Evolutionary conservation across 1,140 invertebrate genomes (phyloP).

Genomic region (Monomorium pharaonis): DNA sequence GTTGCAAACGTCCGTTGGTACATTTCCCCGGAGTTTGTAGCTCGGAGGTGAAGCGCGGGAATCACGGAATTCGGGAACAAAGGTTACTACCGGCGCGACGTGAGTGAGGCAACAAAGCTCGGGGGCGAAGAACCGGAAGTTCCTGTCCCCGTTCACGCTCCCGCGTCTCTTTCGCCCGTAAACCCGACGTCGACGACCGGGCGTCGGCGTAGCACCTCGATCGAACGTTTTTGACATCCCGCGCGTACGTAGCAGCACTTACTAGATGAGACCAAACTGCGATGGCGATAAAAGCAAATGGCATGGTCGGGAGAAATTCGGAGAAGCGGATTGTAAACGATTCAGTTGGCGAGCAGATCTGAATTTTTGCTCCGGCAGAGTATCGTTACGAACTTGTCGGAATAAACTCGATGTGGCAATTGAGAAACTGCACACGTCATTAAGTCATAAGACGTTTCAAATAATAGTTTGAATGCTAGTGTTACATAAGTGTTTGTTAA

Average conservation of each 20-base stretch:
- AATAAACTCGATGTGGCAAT: background rate
- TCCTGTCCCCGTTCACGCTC: background rate
- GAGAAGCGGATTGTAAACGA: slow-evolving; percentile 41
- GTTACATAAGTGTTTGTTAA: background rate
- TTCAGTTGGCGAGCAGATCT: slow-evolving; percentile 1
- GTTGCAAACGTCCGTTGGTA: slow-evolving; percentile 30
- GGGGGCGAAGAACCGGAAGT: slow-evolving; percentile 55
- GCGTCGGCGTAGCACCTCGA: slow-evolving; percentile 51
- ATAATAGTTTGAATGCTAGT: background rate
- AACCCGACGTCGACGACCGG: slow-evolving; percentile 40
- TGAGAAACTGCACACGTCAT: background rate
- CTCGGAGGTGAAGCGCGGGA: slow-evolving; percentile 36
- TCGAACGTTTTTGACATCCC: slow-evolving; percentile 65
- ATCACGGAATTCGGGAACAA: slow-evolving; percentile 64
- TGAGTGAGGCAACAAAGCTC: background rate
- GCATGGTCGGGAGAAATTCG: slow-evolving; percentile 58
- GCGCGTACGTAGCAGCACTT: slow-evolving; percentile 54
- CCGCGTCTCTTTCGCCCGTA: slow-evolving; percentile 57
- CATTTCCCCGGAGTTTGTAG: slow-evolving; percentile 24
- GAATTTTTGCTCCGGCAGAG: background rate
- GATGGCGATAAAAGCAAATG: slow-evolving; percentile 67
- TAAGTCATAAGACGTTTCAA: background rate
- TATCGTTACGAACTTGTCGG: background rate
- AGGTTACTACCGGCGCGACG: slow-evolving; percentile 17
- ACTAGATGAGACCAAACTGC: slow-evolving; percentile 69